These are phyloP conservation scores for Dynastes tityus DNA, from an alignment of 2,888 invertebrate species.

Conservation along the genomic window DNA sequence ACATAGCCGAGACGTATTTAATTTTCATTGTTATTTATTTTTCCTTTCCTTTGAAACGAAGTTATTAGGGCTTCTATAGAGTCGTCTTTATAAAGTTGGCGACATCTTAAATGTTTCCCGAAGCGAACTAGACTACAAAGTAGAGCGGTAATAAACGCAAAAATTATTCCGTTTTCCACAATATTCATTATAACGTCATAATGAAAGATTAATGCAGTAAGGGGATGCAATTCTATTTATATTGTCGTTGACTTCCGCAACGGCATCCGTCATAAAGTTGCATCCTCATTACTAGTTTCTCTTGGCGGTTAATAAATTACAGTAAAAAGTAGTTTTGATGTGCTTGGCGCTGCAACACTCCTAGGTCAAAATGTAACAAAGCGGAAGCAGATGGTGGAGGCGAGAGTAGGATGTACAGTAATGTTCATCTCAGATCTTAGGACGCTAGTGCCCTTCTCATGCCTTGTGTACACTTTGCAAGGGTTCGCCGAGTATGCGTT, in stretches of 20 bases:
- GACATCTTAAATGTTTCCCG: neutral
- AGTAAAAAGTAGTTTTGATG: neutral
- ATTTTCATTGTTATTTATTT: neutral
- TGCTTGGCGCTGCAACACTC: neutral
- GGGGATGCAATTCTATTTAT: conserved; percentile 5
- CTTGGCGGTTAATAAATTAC: conserved; percentile 1
- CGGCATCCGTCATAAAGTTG: neutral
- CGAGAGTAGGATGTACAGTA: neutral
- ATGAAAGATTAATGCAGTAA: neutral
- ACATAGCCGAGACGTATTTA: neutral
- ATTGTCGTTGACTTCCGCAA: neutral
- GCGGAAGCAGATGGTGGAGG: neutral
- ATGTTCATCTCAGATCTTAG: too few species aligned
- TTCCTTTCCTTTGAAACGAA: neutral
- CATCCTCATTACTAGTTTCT: neutral
- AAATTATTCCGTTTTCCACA: conserved; percentile 8
- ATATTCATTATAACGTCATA: neutral
- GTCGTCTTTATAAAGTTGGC: neutral
- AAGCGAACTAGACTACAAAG: neutral
- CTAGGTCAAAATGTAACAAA: neutral
- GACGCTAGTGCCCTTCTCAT: too few species aligned
- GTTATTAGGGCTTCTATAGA: neutral
- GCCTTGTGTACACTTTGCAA: too few species aligned
- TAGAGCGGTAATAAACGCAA: conserved; percentile 10
- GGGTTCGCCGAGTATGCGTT: too few species aligned